These are phyloP conservation scores for Barnardius zonarius DNA, from an alignment of 2,113 vertebrate genomes.

Conservation along the genomic window DNA sequence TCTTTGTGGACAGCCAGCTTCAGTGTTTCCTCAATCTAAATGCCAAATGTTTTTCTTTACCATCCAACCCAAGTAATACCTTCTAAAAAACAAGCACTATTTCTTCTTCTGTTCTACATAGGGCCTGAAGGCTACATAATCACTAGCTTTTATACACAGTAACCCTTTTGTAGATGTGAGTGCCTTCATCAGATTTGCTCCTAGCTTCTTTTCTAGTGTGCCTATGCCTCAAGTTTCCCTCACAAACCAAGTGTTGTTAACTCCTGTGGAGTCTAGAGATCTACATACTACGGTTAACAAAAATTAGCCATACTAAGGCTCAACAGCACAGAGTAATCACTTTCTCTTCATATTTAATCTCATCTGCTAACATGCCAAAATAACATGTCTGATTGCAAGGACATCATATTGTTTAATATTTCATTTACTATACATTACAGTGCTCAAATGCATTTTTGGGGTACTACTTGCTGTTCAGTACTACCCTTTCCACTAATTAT, in stretches of 20 bases:
- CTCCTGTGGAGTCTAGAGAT: not conserved
- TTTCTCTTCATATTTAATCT: not conserved
- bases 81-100: not conserved
- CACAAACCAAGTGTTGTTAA: not conserved
- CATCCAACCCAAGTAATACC: not conserved
- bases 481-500: not conserved
- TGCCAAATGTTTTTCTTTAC: not conserved
- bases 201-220: not conserved
- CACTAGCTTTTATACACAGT: rapidly evolving
- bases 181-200: not conserved
- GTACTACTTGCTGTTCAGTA: not conserved
- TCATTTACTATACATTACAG: not conserved
- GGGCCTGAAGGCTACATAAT: not conserved
- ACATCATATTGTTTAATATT: not conserved
- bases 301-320: not conserved
- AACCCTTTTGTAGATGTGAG: not conserved
- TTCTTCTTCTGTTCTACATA: not conserved
- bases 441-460: not conserved
- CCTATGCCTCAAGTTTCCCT: not conserved
- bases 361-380: not conserved
- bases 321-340: not conserved
- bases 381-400: not conserved
- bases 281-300: not conserved
- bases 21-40: not conserved
- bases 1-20: not conserved